Percentiles rank a stretch among this genome's conserved stretches.
These are phyloP conservation scores for Thereva nobilitata DNA, from an alignment of 2,888 invertebrate species.

Conservation along the genomic window DNA sequence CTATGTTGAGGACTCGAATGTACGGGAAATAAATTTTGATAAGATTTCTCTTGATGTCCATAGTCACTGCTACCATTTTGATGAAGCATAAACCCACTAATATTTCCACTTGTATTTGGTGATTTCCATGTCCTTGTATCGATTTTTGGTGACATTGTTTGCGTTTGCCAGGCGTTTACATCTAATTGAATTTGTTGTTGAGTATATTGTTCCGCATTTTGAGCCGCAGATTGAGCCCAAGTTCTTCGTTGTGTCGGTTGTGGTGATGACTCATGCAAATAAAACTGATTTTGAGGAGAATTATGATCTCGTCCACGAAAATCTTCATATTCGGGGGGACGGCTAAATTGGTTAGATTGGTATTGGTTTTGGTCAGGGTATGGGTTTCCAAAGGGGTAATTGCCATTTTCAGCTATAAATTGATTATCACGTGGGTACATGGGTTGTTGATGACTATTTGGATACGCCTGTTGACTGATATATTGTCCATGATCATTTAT, in stretches of 20 bases:
- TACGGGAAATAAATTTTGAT: conserved; percentile 55
- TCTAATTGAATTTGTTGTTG: conserved; percentile 53
- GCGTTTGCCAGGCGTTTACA: conserved; percentile 56
- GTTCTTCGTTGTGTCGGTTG: conserved; percentile 65
- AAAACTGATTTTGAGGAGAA: conserved; percentile 66
- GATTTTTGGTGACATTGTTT: conserved; percentile 48
- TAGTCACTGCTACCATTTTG: conserved; percentile 70
- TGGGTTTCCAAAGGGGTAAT: conserved; percentile 38
- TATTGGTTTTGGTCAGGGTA: conserved; percentile 43
- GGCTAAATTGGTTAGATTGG: conserved; percentile 48
- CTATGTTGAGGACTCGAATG: conserved; percentile 71
- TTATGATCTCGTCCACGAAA: conserved; percentile 53
- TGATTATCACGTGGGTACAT: conserved; percentile 62
- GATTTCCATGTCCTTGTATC: conserved; percentile 59
- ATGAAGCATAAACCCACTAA: conserved; percentile 65
- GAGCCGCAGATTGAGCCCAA: conserved; percentile 66
- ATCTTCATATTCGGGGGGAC: conserved; percentile 62
- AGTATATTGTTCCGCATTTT: conserved; percentile 46
- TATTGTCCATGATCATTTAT: conserved; percentile 57
- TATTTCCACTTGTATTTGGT: conserved; percentile 49
- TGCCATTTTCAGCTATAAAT: conserved; percentile 60
- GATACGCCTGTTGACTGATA: conserved; percentile 54
- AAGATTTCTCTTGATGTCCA: conserved; percentile 61
- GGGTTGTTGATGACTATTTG: conserved; percentile 56
- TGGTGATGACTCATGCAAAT: conserved; percentile 70